Base-by-base conservation (phyloP, 2,797 vertebrate species). In the Iguana delicatissima region DNA sequence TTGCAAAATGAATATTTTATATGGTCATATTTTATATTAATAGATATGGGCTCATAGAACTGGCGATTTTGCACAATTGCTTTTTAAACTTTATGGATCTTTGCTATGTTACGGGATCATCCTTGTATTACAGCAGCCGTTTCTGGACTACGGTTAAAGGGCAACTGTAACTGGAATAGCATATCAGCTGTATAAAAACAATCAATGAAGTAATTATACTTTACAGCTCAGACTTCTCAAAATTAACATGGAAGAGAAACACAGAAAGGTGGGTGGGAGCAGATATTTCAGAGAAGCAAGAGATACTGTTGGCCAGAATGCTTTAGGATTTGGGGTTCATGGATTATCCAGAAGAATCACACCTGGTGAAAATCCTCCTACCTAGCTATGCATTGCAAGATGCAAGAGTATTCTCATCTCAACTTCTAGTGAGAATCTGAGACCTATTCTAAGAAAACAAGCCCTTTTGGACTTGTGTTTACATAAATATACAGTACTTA, bases 1-100 rank as follows among this genome's bases (percentile, higher is more conserved):
- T 94, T 55, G 77, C 91, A 91, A 87, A 93, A 93, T 92, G 92
- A 91, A 95, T 94, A 72, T 26, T 91, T 91, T 29, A 85, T 59
- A 1, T 0, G 57, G n/a, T 5, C 0, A 74, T 90, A 57, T 90
- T 94, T 94, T 87, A 74, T 91, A 18, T 90, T 91, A 52, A 67
- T 89, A 85, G 55, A 88, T 92, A 91, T 89, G 90, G 89, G 6
- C 67, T 55, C 16, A 90, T 73, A 91, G 92, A 74, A 57, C 50
- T 0, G n/a, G 83, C 74, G 86, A 14, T 88, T 91, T 81, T 85
- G 46, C 91, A 91, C 84, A 92, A 85, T 64, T 59, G 69, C 80
- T 90, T 87, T 87, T n/a, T 87, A 87, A 87, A 87, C 69, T 77
- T 90, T 64, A 87, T 87, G 89, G 69, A 82, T 90, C 80, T 90